Conservation (phyloP, 2,797 vertebrate species). For the Pipistrellus nathusii region DNA sequence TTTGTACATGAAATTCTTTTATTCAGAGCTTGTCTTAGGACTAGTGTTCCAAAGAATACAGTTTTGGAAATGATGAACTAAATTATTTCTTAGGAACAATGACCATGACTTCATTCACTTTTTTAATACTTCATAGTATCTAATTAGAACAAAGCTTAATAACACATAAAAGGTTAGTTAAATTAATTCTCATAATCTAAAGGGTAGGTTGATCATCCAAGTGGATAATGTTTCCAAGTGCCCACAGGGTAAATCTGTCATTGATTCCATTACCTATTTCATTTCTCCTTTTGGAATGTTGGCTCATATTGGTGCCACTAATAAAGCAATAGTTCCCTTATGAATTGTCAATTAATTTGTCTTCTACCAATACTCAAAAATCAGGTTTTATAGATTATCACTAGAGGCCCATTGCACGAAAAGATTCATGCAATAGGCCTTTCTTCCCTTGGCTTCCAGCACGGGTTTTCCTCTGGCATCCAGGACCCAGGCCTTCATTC, state of each 20-base stretch:
- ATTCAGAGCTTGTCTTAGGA: conserved; percentile 4
- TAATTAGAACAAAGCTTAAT: conserved; percentile 11
- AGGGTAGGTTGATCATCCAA: background rate
- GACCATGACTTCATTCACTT: background rate
- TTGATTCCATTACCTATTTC: conserved; percentile 19
- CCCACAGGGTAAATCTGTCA: background rate
- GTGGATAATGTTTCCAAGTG: background rate
- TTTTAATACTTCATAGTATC: background rate
- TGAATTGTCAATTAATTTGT: background rate
- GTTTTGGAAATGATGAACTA: conserved; percentile 46
- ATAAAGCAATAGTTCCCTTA: background rate
- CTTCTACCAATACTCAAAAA: background rate
- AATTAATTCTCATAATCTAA: conserved; percentile 43
- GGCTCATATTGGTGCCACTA: background rate
- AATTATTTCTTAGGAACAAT: background rate
- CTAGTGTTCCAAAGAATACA: background rate
- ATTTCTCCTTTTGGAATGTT: conserved; percentile 22
- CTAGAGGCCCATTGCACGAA: no score
- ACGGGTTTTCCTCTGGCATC: no score
- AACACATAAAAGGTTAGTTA: background rate
- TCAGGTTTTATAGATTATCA: background rate
- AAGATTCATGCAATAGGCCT: no score
- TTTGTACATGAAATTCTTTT: background rate
- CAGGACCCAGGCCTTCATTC: no score
- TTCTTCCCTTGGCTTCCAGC: no score